phyloP scores from a whole-genome alignment of 2,113 vertebrate genomes.

The Oryzias melastigma region DNA sequence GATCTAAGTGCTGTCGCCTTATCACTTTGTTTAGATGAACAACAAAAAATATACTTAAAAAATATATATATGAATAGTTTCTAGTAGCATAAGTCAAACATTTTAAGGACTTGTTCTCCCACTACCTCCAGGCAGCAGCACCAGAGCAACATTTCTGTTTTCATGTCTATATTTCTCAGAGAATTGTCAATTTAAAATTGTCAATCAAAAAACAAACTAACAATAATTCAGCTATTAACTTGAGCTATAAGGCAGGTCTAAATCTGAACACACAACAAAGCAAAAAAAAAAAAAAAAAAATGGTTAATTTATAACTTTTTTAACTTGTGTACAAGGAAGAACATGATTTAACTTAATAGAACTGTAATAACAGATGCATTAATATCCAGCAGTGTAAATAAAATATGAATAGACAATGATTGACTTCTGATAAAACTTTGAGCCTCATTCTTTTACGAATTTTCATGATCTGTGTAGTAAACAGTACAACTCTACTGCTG shows the following conservation, averaged over 20 bases:
- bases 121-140: background rate
- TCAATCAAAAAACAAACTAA: background rate
- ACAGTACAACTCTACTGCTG: too few species aligned
- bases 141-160: background rate
- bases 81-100: background rate
- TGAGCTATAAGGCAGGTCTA: background rate
- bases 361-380: background rate
- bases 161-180: background rate
- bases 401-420: too few species aligned
- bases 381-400: background rate
- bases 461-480: too few species aligned
- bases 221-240: background rate
- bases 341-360: background rate
- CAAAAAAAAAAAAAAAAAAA: background rate
- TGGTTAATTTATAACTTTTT: background rate
- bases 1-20: constrained; percentile 5
- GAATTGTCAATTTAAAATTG: background rate
- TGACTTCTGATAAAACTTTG: too few species aligned
- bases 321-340: background rate
- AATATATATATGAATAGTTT: background rate
- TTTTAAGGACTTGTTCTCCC: constrained; percentile 11
- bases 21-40: background rate
- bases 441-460: too few species aligned
- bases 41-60: background rate
- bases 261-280: background rate